These are phyloP conservation scores for Ichneumoninae sp. DNA, from an alignment of 2,888 invertebrate genomes.

Conservation along the genomic window DNA sequence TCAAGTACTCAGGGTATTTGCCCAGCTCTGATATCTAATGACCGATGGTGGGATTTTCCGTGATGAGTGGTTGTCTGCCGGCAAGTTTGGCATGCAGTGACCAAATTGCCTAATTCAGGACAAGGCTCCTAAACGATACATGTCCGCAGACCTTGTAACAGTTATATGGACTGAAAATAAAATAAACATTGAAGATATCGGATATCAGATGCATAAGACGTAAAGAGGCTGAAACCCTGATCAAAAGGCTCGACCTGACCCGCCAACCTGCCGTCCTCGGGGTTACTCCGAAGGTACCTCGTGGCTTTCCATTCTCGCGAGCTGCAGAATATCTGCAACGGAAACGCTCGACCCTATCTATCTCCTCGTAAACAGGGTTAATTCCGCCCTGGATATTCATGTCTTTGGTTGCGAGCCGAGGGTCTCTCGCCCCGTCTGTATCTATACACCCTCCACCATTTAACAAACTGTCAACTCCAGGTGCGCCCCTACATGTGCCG, in stretches of 20 bases:
- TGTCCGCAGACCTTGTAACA: background rate
- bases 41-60: background rate
- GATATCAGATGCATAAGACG: background rate
- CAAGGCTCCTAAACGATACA: background rate
- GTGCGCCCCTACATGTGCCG: constrained; percentile 35
- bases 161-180: background rate
- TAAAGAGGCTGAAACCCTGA: background rate
- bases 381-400: constrained; percentile 68
- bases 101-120: too few species aligned
- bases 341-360: constrained; percentile 69
- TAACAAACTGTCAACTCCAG: constrained; percentile 64
- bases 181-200: background rate
- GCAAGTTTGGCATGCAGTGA: background rate
- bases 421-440: constrained; percentile 31
- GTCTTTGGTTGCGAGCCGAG: constrained; percentile 52
- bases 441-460: constrained; percentile 59
- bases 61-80: background rate
- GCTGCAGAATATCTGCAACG: constrained; percentile 66
- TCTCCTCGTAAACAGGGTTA: constrained; percentile 69
- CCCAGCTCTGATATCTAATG: background rate
- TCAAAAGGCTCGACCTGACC: constrained; percentile 5
- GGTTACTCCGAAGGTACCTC: background rate
- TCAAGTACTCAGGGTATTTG: too few species aligned
- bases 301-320: constrained; percentile 32
- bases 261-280: constrained; percentile 29